A percentile compares a stretch with the other conserved stretches of the same genome.
Conservation (phyloP, 2,888 invertebrate species). For the Terebella lapidaria region DNA sequence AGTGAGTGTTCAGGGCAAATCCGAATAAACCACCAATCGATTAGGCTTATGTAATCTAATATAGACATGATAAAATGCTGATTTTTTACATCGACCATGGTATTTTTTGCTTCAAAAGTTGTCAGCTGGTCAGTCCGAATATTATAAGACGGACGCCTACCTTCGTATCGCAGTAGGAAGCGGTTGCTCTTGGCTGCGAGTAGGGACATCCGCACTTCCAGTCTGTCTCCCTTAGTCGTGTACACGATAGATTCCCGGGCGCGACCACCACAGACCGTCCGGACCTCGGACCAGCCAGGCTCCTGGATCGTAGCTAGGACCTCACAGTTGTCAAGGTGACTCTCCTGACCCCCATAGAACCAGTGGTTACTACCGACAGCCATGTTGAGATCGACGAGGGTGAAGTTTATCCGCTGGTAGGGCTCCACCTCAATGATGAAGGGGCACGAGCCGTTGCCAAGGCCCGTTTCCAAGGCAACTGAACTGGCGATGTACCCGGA, state of each 20-base stretch:
- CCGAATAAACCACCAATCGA: too few species aligned
- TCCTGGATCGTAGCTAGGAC: slow-evolving; percentile 4
- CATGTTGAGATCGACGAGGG: slow-evolving; percentile 18
- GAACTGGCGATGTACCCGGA: slow-evolving; percentile 11
- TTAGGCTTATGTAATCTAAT: too few species aligned
- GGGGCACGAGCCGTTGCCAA: slow-evolving; percentile 16
- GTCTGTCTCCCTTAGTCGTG: slow-evolving; percentile 3
- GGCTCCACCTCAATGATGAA: slow-evolving; percentile 18
- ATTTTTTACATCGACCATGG: too few species aligned
- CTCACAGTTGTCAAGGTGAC: background rate
- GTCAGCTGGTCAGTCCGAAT: too few species aligned
- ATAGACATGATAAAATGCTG: too few species aligned
- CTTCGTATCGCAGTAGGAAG: background rate
- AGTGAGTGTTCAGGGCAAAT: too few species aligned
- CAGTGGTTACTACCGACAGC: background rate
- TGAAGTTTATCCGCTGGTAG: slow-evolving; percentile 22
- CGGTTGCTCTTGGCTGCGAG: background rate
- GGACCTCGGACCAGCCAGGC: background rate
- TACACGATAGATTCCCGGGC: slow-evolving; percentile 13
- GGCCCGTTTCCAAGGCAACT: slow-evolving; percentile 7
- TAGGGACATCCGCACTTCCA: background rate
- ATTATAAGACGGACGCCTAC: too few species aligned
- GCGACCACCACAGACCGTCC: slow-evolving; percentile 6
- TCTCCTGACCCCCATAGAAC: background rate
- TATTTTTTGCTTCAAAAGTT: too few species aligned